Evolutionary conservation across 2,888 invertebrate genomes (phyloP), one percentile per base, ranked within the genome.

Genomic region (Ganaspis brasiliensis): DNA sequence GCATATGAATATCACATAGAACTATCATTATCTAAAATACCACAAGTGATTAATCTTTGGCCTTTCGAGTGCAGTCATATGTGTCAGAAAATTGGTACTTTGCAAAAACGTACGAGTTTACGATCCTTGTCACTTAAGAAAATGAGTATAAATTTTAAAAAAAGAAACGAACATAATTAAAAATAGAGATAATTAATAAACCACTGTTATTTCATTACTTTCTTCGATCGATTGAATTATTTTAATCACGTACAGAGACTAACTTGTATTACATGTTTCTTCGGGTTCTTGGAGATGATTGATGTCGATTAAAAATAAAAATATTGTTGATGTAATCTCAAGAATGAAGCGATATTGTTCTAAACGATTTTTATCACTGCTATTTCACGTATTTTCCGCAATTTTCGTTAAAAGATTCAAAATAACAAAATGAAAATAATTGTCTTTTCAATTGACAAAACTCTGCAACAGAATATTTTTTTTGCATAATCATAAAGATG

Each of bases 11-110:
- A 80, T 80, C 79, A 63, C 75, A 77, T 79, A 79, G 77, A 79
- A 72, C 81, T 85, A 85, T 86, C 83, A 84, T 86, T 86, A 86
- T 86, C 85, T 82, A 80, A 84, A 83, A 83, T 81, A 81, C 81
- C 82, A 82, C 67, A 79, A 67, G 77, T 83, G 85, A 85, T 86
- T 87, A 86, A 87, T 87, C 82, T 78, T 70, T 74, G 75, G 78
- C 82, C 82, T 83, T 81, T 82, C 55, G 74, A 80, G 77, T 78
- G 81, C 79, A 80, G 83, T 74, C 77, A 26, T 63, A 52, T 73
- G 45, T 49, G 73, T 45, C 40, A 40, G 72, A 55, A 72, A 57
- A 56, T 35, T 57, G 37, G 72, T 57, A 40, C 40, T 14, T 72
- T n/a, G 40, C 72, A 14, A 45, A 45, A 45, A 45, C 40, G 24